Evolutionary conservation across 1,140 invertebrate species (phyloP), one percentile per base, ranked within the genome.

Genomic region (Aphelinus certus): DNA sequence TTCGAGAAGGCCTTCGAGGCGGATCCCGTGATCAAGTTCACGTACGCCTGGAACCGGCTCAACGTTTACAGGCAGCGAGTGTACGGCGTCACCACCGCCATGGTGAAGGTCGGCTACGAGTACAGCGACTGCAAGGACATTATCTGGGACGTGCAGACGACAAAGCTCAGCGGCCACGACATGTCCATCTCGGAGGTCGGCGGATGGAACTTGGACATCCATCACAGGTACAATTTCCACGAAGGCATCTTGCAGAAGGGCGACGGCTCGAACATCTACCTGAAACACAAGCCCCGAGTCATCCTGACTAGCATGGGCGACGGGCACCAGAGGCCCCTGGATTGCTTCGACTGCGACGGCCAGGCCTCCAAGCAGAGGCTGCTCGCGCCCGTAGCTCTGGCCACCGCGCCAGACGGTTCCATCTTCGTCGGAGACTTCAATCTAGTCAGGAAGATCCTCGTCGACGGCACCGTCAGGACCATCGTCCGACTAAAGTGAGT

Each of bases 171-270:
- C 80, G 97, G 97, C 2, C 96, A 97, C 82, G 97, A 98, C 83
- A 96, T 98, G 93, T 95, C 95, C 67, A 98, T 98, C 53, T 97
- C 96, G 0, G 96, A 97, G 84, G 93, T 98, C 43, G 97, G 97
- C 2, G 96, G 96, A 5, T 99, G 97, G 97, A 98, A 98, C 87
- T 86, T 99, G 68, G 96, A 98, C 83, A 97, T 98, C 79, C 97
- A 99, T 88, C 97, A 99, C 82, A 90, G 96, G 78, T 98, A 98
- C 86, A 98, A 99, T 84, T 97, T 98, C 91, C 96, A 98, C 84
- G 97, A 98, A 90, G 97, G 96, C 46, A 98, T 99, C 77, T 89
- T 99, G 1, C 97, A 99, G 87, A 98, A 98, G 84, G 98, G 98
- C 47, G 97, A 99, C 85, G 98, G 98, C 43, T 95, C 96, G 0